A percentile compares a stretch with the other conserved stretches of the same genome.
Conservation (phyloP, 2,888 invertebrate species). For the Melanostoma mellinum region DNA sequence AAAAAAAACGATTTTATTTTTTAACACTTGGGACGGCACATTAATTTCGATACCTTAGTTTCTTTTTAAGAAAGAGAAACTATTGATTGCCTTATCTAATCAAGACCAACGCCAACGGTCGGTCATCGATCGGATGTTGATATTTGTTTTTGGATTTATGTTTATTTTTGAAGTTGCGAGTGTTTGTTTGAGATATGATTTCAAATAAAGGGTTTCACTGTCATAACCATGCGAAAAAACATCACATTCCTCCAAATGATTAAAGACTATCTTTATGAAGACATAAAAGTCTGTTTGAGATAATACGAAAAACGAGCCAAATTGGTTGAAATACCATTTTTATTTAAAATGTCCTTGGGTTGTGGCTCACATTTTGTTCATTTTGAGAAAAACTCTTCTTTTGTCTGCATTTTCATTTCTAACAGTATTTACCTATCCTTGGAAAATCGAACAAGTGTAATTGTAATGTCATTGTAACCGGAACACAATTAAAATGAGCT, state of each 20-base stretch:
- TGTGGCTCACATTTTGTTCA: too few species aligned
- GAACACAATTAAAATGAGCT: too few species aligned
- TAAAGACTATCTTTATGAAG: too few species aligned
- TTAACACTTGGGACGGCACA: too few species aligned
- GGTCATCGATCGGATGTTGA: conserved; percentile 43
- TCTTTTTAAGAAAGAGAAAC: background rate
- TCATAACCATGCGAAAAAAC: background rate
- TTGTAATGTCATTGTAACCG: too few species aligned
- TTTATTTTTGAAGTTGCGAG: conserved; percentile 1
- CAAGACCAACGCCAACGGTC: background rate
- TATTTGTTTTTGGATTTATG: conserved; percentile 12
- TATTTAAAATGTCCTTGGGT: too few species aligned
- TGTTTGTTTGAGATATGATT: conserved; percentile 16
- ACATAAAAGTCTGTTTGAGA: too few species aligned
- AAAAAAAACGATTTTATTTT: too few species aligned
- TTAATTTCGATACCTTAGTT: conserved; percentile 1
- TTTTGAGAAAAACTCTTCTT: too few species aligned
- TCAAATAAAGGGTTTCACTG: background rate
- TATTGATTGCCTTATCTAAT: conserved; percentile 46
- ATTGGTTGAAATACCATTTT: too few species aligned
- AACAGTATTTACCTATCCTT: background rate
- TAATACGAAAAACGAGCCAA: too few species aligned
- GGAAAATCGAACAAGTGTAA: background rate
- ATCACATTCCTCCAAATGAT: background rate
- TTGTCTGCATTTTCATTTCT: too few species aligned